Evolutionary conservation across 2,113 vertebrate species (phyloP), one percentile per base, ranked within the genome.

Genomic region (Boleophthalmus pectinirostris): DNA sequence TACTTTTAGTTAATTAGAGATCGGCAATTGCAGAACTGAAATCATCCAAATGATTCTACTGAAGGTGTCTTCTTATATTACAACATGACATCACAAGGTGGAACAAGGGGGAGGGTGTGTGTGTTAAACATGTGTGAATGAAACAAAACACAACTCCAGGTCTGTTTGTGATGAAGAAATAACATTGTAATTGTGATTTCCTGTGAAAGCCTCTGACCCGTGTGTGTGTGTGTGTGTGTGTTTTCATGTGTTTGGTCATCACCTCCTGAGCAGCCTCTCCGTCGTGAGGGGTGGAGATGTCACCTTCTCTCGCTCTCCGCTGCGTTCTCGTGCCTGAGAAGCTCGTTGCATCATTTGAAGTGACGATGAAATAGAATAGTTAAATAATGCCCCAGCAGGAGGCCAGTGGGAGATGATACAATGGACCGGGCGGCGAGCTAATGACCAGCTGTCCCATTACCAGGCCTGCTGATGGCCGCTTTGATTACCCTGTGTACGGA

Each of bases 301-400:
- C 87, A 88, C 88, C 88, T 82, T 85, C 83, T 69, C 16, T 2
- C 54, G 72, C 67, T 43, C 69, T 77, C 66, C 0, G 70, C 33
- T 83, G 80, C 73, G 73, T 79, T 68, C 79, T 69, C 70, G 60
- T n/a, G 80, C 75, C 82, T 84, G 79, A 83, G 84, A 85, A 84
- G 86, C 58, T 76, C 83, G 56, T 89, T 89, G 85, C 88, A 83
- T 91, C 89, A 90, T 85, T 88, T 86, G 88, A 85, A 87, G 84
- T 69, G 86, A 83, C 82, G 87, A 90, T 88, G 84, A 91, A 93
- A 89, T 88, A 79, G 91, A 93, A 91, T 92, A 76, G 88, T 82
- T 93, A 91, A 93, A 92, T 91, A 91, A 87, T 76, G 82, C 86
- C 90, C 80, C 90, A 93, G 90, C 88, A 87, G 92, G 90, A 86